Evolutionary conservation across 2,113 vertebrate genomes (phyloP), one percentile per base, ranked within the genome.

Genomic region (Oreocharis arfaki): DNA sequence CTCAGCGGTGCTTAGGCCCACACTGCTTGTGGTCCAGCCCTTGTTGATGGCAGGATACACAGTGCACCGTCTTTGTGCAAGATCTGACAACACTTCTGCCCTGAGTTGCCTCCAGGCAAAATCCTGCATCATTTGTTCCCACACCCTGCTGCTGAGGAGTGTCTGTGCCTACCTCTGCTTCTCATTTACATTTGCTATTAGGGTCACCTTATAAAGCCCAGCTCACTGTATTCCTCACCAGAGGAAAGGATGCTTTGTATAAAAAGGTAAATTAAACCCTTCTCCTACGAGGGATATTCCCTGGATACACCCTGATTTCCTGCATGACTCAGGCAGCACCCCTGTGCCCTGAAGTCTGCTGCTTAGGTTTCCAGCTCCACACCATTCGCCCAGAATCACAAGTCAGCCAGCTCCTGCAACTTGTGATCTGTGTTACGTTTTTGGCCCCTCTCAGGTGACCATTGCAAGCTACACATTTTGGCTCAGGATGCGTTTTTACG

Each of bases 41-140:
- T 73, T 80, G n/a, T 0, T 52, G 84, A 84, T 5, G 24, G 55
- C 75, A 77, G 53, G 37, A 56, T 37, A 37, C 33, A 44, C 46
- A 39, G 11, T 13, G 37, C 23, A 23, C 44, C n/a, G 7, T 9
- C 79, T 92, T 87, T 88, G 78, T 61, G 49, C 1, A 1, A 84
- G 80, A 74, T 90, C 88, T 83, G 63, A 74, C 63, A 74, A 55
- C 2, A 30, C 8, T 84, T 68, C 84, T 77, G 89, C 94, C 80
- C 22, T 63, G 56, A 56, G 73, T 75, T 81, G 39, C 89, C 92
- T 95, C n/a, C 76, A 81, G 93, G 93, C 96, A 95, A 94, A 92
- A 97, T 77, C 50, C 50, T 74, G 63, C 73, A 76, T 67, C 59
- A 42, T 65, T 84, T 3, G 3, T 84, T 90, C 79, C 55, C 50